phyloP scores from a whole-genome alignment of 2,797 vertebrate species.

The Hephaestus fuliginosus region DNA sequence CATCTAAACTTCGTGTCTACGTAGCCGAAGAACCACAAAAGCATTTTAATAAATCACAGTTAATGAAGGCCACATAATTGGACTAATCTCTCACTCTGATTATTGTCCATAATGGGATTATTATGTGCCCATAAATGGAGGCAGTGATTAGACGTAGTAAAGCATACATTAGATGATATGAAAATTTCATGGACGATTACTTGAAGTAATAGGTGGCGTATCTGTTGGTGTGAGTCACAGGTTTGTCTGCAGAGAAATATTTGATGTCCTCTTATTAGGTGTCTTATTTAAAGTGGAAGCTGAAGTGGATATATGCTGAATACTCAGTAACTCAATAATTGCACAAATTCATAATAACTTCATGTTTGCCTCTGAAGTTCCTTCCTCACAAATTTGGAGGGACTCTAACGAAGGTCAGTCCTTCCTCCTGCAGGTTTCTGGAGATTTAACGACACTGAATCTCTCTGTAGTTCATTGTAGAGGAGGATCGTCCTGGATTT shows the following conservation, averaged over 20 bases:
- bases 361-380: not conserved
- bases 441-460: constrained; percentile 15
- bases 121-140: constrained; percentile 30
- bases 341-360: not conserved
- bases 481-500: constrained; percentile 9
- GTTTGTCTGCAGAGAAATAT: not conserved
- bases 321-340: not conserved
- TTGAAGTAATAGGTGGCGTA: not conserved
- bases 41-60: not conserved
- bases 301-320: no score
- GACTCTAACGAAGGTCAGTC: not conserved
- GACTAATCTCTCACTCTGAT: constrained; percentile 23
- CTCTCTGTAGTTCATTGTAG: constrained; percentile 6
- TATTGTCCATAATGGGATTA: constrained; percentile 34
- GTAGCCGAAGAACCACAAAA: not conserved
- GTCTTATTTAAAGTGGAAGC: no score
- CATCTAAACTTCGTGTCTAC: not conserved
- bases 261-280: not conserved
- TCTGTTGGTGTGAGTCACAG: not conserved
- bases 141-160: constrained; percentile 22
- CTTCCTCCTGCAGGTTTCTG: not conserved
- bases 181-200: constrained; percentile 26
- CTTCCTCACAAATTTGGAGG: not conserved
- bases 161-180: constrained; percentile 16
- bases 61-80: constrained; percentile 25